Evolutionary conservation across 2,888 invertebrate genomes (phyloP), one percentile per base, ranked within the genome.

Genomic region (Caenorhabditis imperialis): DNA sequence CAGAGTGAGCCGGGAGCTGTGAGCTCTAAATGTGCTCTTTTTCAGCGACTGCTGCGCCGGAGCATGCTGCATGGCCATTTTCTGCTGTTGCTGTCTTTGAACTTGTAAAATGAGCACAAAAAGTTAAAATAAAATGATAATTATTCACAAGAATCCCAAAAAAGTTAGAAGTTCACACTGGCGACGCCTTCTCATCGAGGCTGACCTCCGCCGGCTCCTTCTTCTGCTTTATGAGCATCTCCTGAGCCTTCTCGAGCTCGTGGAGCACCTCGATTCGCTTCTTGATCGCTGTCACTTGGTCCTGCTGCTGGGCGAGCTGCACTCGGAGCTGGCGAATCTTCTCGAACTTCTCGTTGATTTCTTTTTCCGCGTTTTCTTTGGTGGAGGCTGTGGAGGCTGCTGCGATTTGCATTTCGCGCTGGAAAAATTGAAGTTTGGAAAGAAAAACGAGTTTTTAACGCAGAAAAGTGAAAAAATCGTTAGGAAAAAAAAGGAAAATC

Each of bases 261-360:
- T 70, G 60, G n/a, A 70, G 20, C 18, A 70, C 60, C 35, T 60
- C 54, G 18, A 50, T 61, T 2, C 33, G 37, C n/a, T 37, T 53
- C 20, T 48, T 53, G 8, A 48, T 10, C 7, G 45, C 30, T 14
- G 45, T 54, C 14, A 54, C 40, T n/a, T 60, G 38, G n/a, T 23
- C 27, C 10, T 25, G 18, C 12, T 25, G 30, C 22, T 47, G 27
- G 10, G 25, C 48, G 1, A 70, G 3, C 48, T 70, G 37, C 27
- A 61, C 48, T 5, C 70, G 70, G 14, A 70, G 54, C 61, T 70
- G 54, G 50, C 70, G 47, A 33, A 70, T 70, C n/a, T 42, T 47
- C n/a, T 70, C 70, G 2, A 61, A 25, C 16, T 70, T 70, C 12
- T 30, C 33, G 3, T 45, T 40, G 8, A 70, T 38, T 18, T 53